These are phyloP conservation scores for Pseudorasbora parva DNA, from an alignment of 2,113 vertebrate genomes.

Conservation along the genomic window DNA sequence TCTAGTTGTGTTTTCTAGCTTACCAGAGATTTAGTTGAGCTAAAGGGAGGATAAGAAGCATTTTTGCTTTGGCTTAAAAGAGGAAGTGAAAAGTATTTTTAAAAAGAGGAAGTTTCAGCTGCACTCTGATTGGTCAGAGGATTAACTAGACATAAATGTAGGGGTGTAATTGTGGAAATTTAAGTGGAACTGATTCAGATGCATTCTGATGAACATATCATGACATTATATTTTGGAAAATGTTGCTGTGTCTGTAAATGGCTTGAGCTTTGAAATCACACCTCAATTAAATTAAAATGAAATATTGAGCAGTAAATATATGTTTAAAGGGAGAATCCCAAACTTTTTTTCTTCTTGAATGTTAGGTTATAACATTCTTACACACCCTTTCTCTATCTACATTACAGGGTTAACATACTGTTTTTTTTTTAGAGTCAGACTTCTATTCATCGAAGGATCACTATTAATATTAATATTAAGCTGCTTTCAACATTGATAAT, in stretches of 20 bases:
- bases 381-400: neutral
- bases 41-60: neutral
- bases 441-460: too few species aligned
- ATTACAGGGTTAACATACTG: neutral
- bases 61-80: neutral
- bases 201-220: neutral
- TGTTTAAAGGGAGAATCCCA: neutral
- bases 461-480: too few species aligned
- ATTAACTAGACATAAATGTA: neutral
- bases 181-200: conserved; percentile 1
- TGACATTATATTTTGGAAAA: conserved; percentile 12
- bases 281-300: neutral
- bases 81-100: conserved; percentile 39
- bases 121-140: neutral
- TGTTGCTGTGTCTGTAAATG: neutral
- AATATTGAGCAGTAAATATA: neutral
- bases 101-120: conserved; percentile 42
- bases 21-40: neutral
- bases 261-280: neutral
- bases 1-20: neutral
- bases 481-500: too few species aligned
- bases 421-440: too few species aligned
- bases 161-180: conserved; percentile 1
- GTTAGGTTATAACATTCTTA: neutral
- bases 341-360: neutral